Base-by-base conservation (phyloP, 1,140 invertebrate genomes). In the Bombus confusus region DNA sequence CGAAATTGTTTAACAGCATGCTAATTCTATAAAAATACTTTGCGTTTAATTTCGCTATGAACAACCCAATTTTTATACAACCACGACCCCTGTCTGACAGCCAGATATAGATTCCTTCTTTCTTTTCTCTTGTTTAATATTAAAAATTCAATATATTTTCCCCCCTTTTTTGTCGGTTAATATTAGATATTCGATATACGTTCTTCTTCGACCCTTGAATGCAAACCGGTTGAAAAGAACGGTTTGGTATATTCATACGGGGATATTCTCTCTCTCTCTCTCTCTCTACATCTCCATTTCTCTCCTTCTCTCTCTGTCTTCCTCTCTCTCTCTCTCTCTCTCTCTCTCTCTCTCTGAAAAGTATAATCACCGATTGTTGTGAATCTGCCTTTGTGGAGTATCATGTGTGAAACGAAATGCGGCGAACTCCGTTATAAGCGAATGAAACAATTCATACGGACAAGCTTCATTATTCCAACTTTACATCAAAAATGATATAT, bases 341-440 rank as follows among this genome's bases (percentile, higher is more conserved):
- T 15, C 13, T 47, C 13, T 47, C 13, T 15, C 4, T 47, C 43
- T 47, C 15, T 18, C 52, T n/a, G 80, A 28, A 37, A 64, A 52
- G 28, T 52, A 59, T 52, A 31, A 47, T 78, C 64, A 64, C 37
- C 22, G 31, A 25, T 69, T 37, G 64, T 41, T 68, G 41, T 9
- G 64, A 76, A 77, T 69, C 22, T 52, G 47, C 31, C 72, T 75
- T 43, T 47, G 75, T 83, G 41, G 68, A 83, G 75, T 75, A 66
- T 66, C 52, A 75, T 75, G n/a, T n/a, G 47, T 4, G 72, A 25
- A 34, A 71, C 47, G 3, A 79, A 22, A 43, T 43, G 43, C 13
- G 3, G 0, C 13, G 3, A 43, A 22, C 47, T 52, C 18, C 25
- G 0, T 62, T 62, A 28, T 2, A 62, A 62, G 12, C 28, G 28